Evolutionary conservation across 2,888 invertebrate species (phyloP).

Genomic region (Trissoscelio sp.): DNA sequence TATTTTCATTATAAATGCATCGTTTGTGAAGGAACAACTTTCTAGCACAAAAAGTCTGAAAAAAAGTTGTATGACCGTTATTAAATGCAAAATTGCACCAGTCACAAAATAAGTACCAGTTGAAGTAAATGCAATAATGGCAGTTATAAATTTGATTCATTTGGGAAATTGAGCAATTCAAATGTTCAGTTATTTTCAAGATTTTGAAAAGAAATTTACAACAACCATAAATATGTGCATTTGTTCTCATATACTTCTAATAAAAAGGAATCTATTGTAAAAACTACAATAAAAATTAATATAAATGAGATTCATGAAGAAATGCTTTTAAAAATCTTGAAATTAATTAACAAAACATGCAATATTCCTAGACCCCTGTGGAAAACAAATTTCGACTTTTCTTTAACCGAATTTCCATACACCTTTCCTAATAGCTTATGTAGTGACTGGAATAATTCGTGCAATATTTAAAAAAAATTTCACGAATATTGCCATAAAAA

Average conservation of each 20-base stretch:
- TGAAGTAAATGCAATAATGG: constrained; percentile 31
- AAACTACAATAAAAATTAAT: not conserved
- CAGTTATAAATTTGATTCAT: constrained; percentile 15
- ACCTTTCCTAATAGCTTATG: not conserved
- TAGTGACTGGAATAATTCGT: not conserved
- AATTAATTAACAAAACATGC: constrained; percentile 2
- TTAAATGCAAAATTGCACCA: constrained; percentile 27
- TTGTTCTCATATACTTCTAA: too few relatives aligned
- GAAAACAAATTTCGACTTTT: constrained; percentile 35
- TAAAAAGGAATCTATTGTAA: too few relatives aligned
- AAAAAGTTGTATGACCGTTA: constrained; percentile 16
- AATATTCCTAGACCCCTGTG: constrained; percentile 35
- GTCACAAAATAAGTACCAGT: constrained; percentile 17
- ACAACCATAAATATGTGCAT: too few relatives aligned
- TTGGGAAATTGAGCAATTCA: constrained; percentile 34
- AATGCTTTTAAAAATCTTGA: too few relatives aligned
- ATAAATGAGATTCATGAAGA: too few relatives aligned
- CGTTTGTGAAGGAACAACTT: constrained; percentile 37
- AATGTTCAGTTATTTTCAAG: not conserved
- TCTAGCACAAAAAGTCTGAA: constrained; percentile 18
- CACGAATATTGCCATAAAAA: constrained; percentile 33
- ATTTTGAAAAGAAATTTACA: constrained; percentile 9
- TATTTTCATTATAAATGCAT: constrained; percentile 40
- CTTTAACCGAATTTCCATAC: constrained; percentile 24
- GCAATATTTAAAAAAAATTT: not conserved